These are phyloP conservation scores for Drosophila willistoni DNA, from an alignment of 1,140 invertebrate species.

Conservation along the genomic window DNA sequence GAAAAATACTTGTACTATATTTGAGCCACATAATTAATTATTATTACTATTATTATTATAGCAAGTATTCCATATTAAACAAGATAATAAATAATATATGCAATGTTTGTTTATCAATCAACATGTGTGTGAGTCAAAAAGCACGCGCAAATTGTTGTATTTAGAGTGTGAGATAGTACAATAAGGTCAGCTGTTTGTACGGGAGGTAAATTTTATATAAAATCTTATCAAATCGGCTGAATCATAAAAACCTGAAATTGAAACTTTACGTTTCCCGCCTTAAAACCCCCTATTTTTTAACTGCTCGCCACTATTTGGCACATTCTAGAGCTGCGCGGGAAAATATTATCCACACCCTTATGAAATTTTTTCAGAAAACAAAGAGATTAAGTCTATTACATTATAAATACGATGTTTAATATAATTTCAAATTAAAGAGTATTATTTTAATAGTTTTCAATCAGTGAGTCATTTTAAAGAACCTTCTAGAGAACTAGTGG, in stretches of 20 bases:
- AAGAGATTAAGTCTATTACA: background rate
- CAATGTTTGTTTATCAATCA: slow-evolving; percentile 63
- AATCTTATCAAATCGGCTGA: background rate
- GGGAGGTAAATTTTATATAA: background rate
- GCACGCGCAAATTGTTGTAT: slow-evolving; percentile 37
- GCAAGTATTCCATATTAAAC: slow-evolving; percentile 66
- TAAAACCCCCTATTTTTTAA: background rate
- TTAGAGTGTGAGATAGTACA: background rate
- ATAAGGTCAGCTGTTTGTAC: slow-evolving; percentile 7
- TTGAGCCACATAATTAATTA: slow-evolving; percentile 56
- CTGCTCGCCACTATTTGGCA: background rate
- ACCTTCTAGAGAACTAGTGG: too few species aligned
- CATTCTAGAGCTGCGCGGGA: background rate
- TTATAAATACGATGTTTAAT: too few species aligned
- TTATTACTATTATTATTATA: slow-evolving; percentile 72
- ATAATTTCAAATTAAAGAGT: too few species aligned
- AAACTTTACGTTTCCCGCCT: background rate
- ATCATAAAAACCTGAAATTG: background rate
- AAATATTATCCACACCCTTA: background rate
- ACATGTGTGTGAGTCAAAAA: slow-evolving; percentile 24
- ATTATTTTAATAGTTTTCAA: too few species aligned
- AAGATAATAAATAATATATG: slow-evolving; percentile 59
- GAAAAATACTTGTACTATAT: slow-evolving; percentile 55
- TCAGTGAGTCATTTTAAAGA: too few species aligned
- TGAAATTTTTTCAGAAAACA: background rate